Base-by-base conservation (phyloP, 2,888 invertebrate genomes). In the Drymonia ruficornis region DNA sequence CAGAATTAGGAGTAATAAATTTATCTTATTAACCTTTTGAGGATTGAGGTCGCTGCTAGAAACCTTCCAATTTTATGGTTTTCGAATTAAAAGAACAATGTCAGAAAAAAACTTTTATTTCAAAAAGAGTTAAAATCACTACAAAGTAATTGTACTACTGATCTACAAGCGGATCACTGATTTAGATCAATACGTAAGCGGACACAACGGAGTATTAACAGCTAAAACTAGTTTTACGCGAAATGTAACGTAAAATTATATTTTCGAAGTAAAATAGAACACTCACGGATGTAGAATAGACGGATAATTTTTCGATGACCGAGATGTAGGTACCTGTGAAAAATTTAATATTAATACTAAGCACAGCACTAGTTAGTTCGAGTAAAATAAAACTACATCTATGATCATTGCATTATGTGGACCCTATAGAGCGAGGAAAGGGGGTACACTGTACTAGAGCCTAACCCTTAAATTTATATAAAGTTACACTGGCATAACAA, bases 151-250 rank as follows among this genome's bases (percentile, higher is more conserved):
- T 59, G 72, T 43, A 54, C 70, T 50, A 67, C 58, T 72, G 62
- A 54, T 59, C 67, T 40, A 65, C 58, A 72, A 65, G 55, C 63
- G 36, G 49, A 65, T 50, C 61, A 64, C 56, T 55, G 59, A 70
- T 72, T 63, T 54, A 65, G 56, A 59, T 61, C 58, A 55, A 65
- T 45, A 55, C 55, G 67, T 59, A 49, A 58, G 59, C 73, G 59
- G 49, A 53, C 49, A 53, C 40, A 47, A 50, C 40, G n/a, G n/a
- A n/a, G n/a, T n/a, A n/a, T n/a, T n/a, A 55, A 53, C 46, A 45
- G 45, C 47, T 46, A 47, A 51, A 48, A 40, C 46, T 31, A 2
- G 34, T 49, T 40, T 23, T 28, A 19, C 11, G 18, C 19, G 9
- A 4, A 48, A 28, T 1, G 5, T 15, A 16, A 19, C n/a, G 6